A percentile compares a stretch with the other conserved stretches of the same genome.
These are phyloP conservation scores for Crypturellus tataupa DNA, from an alignment of 2,797 vertebrate species.

Conservation along the genomic window DNA sequence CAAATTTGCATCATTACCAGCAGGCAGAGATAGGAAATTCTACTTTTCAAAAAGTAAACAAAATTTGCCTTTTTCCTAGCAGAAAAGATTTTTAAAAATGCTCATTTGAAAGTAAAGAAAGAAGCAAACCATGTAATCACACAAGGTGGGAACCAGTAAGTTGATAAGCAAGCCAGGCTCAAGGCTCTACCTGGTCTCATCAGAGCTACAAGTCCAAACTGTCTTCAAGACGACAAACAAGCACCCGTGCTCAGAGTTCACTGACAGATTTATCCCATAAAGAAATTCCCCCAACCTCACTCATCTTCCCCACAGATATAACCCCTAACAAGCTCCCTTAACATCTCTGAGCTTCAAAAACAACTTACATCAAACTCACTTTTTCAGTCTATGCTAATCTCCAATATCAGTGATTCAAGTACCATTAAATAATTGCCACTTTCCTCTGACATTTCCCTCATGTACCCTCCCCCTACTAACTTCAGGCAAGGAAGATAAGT, in stretches of 20 bases:
- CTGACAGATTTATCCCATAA: not conserved
- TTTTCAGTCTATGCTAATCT: not conserved
- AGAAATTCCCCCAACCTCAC: not conserved
- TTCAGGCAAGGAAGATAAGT: not conserved
- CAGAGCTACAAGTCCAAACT: not conserved
- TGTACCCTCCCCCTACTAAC: not conserved
- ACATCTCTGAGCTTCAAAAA: not conserved
- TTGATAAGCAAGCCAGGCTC: not conserved
- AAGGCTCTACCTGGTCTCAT: not conserved
- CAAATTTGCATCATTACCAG: not conserved
- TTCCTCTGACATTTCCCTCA: too few species aligned
- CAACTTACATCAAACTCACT: too few species aligned
- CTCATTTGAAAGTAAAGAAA: too few species aligned
- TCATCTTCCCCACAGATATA: not conserved
- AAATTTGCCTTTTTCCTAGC: not conserved
- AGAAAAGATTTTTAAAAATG: not conserved
- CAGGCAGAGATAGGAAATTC: not conserved
- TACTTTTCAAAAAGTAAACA: not conserved
- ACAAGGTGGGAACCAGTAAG: not conserved
- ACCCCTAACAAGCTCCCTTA: not conserved
- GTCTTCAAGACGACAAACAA: not conserved
- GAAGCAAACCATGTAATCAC: not conserved
- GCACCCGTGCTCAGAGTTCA: not conserved
- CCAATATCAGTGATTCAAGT: not conserved
- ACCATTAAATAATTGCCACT: not conserved